Conservation (phyloP, 1,140 invertebrate genomes). For the Alviniconcha marisindica region DNA sequence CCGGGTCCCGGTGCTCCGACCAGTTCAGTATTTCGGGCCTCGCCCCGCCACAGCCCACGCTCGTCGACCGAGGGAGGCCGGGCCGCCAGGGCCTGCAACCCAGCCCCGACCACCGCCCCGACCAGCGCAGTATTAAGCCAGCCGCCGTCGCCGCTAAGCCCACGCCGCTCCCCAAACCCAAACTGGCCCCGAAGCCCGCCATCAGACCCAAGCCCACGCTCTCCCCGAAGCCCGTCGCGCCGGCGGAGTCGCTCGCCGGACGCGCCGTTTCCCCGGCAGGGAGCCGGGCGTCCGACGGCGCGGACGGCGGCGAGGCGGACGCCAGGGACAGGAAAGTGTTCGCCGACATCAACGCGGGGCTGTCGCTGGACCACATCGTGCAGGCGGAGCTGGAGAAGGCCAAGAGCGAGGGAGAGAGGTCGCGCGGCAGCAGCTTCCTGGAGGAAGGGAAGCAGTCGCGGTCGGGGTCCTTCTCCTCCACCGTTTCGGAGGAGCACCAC, state of each 20-base stretch:
- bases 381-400: conserved; percentile 46
- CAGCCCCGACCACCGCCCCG: background rate
- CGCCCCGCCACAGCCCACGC: too few species aligned
- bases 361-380: conserved; percentile 49
- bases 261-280: background rate
- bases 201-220: conserved; percentile 58
- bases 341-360: conserved; percentile 12
- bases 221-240: conserved; percentile 47
- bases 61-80: too few species aligned
- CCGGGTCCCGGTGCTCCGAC: background rate
- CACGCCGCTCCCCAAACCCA: conserved; percentile 46
- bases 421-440: background rate
- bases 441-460: conserved; percentile 5
- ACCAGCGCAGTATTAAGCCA: background rate
- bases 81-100: background rate
- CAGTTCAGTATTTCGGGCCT: conserved; percentile 21
- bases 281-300: background rate
- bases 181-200: conserved; percentile 59
- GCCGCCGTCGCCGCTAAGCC: conserved; percentile 13
- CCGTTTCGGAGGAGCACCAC: background rate
- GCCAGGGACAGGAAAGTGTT: conserved; percentile 21
- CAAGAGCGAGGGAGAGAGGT: conserved; percentile 31
- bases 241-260: background rate
- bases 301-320: background rate
- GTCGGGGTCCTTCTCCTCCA: conserved; percentile 12